phyloP scores from a whole-genome alignment of 2,888 invertebrate species.

The Lepidocyrtinus sp. region DNA sequence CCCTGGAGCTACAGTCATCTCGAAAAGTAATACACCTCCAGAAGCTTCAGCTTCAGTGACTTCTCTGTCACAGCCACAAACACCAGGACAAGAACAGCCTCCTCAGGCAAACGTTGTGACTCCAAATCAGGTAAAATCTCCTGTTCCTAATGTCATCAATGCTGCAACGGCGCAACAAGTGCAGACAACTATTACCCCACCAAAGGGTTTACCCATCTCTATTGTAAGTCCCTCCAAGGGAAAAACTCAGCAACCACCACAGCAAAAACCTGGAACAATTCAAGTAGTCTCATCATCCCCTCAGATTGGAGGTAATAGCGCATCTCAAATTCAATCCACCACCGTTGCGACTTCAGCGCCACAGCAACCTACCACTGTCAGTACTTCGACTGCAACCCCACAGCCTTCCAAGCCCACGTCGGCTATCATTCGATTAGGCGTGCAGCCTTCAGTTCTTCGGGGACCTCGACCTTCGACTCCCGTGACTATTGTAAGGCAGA shows the following conservation, averaged over 20 bases:
- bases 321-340: constrained; percentile 10
- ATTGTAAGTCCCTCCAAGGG: constrained; percentile 64
- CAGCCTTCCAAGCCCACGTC: too few relatives aligned
- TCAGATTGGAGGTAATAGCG: not conserved
- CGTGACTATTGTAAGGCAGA: too few relatives aligned
- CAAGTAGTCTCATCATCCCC: constrained; percentile 20
- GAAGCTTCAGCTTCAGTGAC: not conserved
- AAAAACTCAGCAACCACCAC: constrained; percentile 20
- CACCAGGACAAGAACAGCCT: too few relatives aligned
- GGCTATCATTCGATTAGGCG: too few relatives aligned
- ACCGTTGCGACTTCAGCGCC: too few relatives aligned
- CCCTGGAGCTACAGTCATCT: too few relatives aligned
- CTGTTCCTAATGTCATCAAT: not conserved
- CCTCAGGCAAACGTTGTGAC: too few relatives aligned
- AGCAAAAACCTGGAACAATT: constrained; percentile 12
- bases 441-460: too few relatives aligned
- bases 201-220: constrained; percentile 66
- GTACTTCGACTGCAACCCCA: constrained; percentile 17
- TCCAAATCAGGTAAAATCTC: too few relatives aligned
- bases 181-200: constrained; percentile 10
- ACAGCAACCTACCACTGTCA: not conserved
- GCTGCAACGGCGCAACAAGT: not conserved
- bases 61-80: not conserved
- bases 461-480: too few relatives aligned
- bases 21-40: not conserved